Evolutionary conservation across 2,888 invertebrate species (phyloP).

Genomic region (Oithona nana): DNA sequence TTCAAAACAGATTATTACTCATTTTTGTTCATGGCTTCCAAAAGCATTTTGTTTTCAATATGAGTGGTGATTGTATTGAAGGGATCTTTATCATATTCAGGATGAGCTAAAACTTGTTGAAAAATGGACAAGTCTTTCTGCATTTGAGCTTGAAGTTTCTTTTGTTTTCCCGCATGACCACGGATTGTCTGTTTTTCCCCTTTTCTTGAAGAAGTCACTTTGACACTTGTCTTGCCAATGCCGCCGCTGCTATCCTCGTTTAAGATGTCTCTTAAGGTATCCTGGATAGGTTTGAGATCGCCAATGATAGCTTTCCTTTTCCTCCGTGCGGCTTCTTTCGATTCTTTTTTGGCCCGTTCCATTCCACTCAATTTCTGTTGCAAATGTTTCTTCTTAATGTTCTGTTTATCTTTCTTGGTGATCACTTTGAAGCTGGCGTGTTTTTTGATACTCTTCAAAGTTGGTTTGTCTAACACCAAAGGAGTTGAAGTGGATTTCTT

Average conservation of each 20-base stretch:
- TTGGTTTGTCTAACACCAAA: too few relatives aligned
- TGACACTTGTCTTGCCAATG: too few relatives aligned
- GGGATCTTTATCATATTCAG: conserved; percentile 7
- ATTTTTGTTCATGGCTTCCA: neutral
- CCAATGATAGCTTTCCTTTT: conserved; percentile 2
- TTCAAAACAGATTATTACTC: neutral
- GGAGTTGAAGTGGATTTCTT: neutral
- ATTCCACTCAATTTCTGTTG: neutral
- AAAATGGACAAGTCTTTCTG: neutral
- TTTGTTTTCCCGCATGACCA: neutral
- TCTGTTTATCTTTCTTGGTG: conserved; percentile 8
- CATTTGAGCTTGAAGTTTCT: neutral
- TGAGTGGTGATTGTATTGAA: conserved; percentile 11
- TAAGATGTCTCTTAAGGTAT: conserved; percentile 1
- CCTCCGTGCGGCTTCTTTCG: neutral
- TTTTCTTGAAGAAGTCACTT: too few relatives aligned
- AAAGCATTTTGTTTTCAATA: conserved; percentile 9
- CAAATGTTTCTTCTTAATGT: neutral
- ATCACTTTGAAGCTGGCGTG: neutral
- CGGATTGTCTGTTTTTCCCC: neutral
- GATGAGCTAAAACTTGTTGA: neutral
- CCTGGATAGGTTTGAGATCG: conserved; percentile 5
- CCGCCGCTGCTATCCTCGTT: neutral
- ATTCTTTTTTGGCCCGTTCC: neutral
- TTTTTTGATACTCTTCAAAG: too few relatives aligned